These are phyloP conservation scores for Hoplostethus atlanticus DNA, from an alignment of 2,797 vertebrate genomes.

Conservation along the genomic window DNA sequence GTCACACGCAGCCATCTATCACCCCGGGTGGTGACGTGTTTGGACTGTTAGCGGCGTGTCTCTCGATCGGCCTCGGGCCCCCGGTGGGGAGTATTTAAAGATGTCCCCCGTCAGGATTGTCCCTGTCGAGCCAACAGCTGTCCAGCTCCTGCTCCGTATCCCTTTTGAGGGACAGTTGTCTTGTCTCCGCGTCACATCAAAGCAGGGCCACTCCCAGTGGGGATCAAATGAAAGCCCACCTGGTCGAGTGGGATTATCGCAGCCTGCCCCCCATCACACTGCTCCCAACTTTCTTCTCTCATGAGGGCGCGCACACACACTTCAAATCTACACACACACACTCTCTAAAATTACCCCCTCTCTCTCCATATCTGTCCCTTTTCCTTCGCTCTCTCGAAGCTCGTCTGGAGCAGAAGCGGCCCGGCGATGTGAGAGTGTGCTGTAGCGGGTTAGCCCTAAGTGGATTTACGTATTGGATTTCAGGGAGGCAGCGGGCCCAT, in stretches of 20 bases:
- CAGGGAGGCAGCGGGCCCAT: conserved; percentile 65
- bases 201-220: conserved; percentile 55
- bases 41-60: conserved; percentile 14
- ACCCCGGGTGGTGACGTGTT: conserved; percentile 27
- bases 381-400: conserved; percentile 50
- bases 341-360: conserved; percentile 50
- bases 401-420: conserved; percentile 51
- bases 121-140: conserved; percentile 60
- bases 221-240: conserved; percentile 75
- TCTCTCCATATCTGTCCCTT: conserved; percentile 14
- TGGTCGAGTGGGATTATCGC: conserved; percentile 60
- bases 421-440: conserved; percentile 53
- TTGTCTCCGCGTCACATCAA: conserved; percentile 69
- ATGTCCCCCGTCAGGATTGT: conserved; percentile 36
- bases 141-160: conserved; percentile 60
- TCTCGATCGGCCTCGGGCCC: conserved; percentile 34
- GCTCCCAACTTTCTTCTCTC: conserved; percentile 48
- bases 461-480: conserved; percentile 88
- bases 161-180: conserved; percentile 60
- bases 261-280: conserved; percentile 39
- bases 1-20: conserved; percentile 39
- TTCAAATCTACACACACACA: not conserved
- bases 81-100: conserved; percentile 60
- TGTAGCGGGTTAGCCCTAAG: conserved; percentile 71
- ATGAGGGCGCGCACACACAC: conserved; percentile 36